Percentiles rank a stretch among this genome's conserved stretches.
These are phyloP conservation scores for Cygnus buccinator DNA, from an alignment of 2,113 vertebrate species.

Conservation along the genomic window DNA sequence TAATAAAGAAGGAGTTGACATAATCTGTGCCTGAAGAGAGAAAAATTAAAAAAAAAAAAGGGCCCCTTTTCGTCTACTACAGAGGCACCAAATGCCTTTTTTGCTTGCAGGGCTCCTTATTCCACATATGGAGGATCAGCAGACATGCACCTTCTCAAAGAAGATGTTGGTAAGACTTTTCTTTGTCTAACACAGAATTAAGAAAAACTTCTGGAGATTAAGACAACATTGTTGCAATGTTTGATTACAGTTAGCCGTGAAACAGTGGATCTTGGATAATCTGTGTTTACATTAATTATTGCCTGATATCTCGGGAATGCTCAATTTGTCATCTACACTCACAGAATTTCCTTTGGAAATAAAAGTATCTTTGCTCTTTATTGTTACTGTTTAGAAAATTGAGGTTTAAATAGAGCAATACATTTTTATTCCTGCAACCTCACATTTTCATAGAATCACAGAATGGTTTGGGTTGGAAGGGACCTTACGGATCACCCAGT, in stretches of 20 bases:
- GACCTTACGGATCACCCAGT: too few relatives aligned
- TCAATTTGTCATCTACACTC: background rate
- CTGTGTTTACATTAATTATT: background rate
- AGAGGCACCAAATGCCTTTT: constrained; percentile 71
- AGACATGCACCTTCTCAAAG: constrained; percentile 62
- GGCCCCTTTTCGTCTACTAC: constrained; percentile 24
- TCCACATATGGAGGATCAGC: constrained; percentile 52
- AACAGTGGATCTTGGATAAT: background rate
- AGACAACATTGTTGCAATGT: background rate
- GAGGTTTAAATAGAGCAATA: background rate
- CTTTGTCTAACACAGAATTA: constrained; percentile 42
- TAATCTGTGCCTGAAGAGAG: background rate
- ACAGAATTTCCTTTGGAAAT: background rate
- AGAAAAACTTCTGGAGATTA: background rate
- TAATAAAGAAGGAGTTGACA: constrained; percentile 4
- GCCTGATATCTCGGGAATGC: background rate
- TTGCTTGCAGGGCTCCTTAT: constrained; percentile 65
- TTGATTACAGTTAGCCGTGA: background rate
- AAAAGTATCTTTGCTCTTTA: background rate
- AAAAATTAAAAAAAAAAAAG: background rate
- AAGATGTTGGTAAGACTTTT: constrained; percentile 69
- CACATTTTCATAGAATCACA: background rate
- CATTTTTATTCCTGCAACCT: background rate
- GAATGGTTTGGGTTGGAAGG: too few relatives aligned
- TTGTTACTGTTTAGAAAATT: background rate